phyloP scores from a whole-genome alignment of 2,797 vertebrate genomes.

The Spea hammondii region DNA sequence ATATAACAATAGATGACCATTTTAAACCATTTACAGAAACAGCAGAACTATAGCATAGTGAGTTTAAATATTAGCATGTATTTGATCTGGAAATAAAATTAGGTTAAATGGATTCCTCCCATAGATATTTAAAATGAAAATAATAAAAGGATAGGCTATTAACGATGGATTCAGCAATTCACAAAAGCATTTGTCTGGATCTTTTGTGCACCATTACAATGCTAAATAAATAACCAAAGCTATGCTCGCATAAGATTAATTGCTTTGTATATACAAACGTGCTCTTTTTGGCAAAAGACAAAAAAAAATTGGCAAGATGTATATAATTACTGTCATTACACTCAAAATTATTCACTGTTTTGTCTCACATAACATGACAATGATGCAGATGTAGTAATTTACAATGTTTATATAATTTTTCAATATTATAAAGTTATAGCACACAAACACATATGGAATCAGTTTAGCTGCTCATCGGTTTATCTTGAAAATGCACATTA shows the following conservation, averaged over 20 bases:
- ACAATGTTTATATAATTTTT: slow-evolving; percentile 3
- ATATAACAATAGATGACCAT: no score
- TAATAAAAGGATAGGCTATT: neutral
- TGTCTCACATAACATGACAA: slow-evolving; percentile 9
- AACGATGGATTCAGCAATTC: neutral
- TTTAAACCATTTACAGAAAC: no score
- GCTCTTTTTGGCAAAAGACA: slow-evolving; percentile 1
- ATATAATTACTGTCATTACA: slow-evolving; percentile 8
- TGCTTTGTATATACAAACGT: slow-evolving; percentile 1
- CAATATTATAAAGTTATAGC: neutral
- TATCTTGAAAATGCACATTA: neutral
- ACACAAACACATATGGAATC: neutral
- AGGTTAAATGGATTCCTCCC: neutral
- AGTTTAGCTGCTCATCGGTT: neutral
- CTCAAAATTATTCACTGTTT: neutral
- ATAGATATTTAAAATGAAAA: neutral
- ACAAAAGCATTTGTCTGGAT: neutral
- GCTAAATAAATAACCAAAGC: neutral
- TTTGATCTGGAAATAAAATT: no score
- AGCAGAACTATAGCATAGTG: no score
- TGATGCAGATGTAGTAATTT: slow-evolving; percentile 3
- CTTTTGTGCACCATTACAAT: slow-evolving; percentile 2
- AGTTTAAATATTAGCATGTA: no score
- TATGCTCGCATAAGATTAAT: neutral
- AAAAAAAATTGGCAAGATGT: slow-evolving; percentile 9